A percentile compares a stretch with the other conserved stretches of the same genome.
These are phyloP conservation scores for Enhydra lutris DNA, from an alignment of 2,113 vertebrate genomes.

Conservation along the genomic window DNA sequence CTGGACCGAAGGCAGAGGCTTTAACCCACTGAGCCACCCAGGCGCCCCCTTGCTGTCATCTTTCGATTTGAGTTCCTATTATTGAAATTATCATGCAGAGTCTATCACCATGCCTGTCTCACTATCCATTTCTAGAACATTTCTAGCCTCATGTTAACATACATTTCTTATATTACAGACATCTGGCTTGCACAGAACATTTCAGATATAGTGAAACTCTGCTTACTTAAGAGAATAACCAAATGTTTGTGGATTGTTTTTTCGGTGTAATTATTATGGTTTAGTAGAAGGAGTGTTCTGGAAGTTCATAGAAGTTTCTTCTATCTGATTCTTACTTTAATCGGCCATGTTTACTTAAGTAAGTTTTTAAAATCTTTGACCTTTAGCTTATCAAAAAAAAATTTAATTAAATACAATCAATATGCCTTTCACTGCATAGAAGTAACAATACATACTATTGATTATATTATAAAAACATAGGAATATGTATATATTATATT, in stretches of 20 bases:
- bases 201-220: neutral
- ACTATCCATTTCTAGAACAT: neutral
- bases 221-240: neutral
- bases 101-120: neutral
- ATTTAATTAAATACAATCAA: neutral
- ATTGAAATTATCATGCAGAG: neutral
- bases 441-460: neutral
- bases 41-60: neutral
- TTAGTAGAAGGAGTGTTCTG: neutral
- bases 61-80: neutral
- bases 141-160: neutral
- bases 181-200: neutral
- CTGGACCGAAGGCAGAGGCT: too few relatives aligned
- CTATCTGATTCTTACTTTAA: slow-evolving; percentile 10
- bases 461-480: neutral
- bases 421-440: neutral
- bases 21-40: too few relatives aligned
- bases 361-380: slow-evolving; percentile 3
- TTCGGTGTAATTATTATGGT: neutral
- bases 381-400: slow-evolving; percentile 7
- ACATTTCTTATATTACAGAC: neutral
- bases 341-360: neutral
- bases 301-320: neutral
- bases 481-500: neutral
- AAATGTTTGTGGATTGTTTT: neutral